Conservation (phyloP, 2,113 vertebrate genomes). For the Brienomyrus brachyistius region DNA sequence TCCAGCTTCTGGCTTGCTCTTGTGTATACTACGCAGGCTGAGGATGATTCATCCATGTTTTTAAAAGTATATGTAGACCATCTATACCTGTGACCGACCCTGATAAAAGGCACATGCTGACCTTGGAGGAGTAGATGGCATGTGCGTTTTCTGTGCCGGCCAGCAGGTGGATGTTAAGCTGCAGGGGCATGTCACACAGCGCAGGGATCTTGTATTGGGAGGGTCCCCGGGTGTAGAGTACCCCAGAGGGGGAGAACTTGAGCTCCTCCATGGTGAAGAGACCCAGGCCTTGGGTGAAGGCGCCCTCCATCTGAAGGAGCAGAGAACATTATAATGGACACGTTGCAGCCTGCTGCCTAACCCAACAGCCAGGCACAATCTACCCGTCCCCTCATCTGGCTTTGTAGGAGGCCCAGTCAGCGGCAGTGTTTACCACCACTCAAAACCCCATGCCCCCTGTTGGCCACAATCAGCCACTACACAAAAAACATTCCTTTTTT, state of each 20-base stretch:
- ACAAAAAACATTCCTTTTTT: not conserved
- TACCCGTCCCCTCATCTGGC: not conserved
- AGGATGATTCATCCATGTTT: not conserved
- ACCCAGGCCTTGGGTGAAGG: slow-evolving; percentile 74
- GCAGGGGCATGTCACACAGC: slow-evolving; percentile 71
- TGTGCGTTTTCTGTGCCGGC: slow-evolving; percentile 60
- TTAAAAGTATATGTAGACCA: not conserved
- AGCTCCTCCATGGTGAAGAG: slow-evolving; percentile 76
- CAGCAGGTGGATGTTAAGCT: slow-evolving; percentile 68
- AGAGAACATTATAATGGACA: not conserved
- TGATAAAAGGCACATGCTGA: slow-evolving; percentile 33
- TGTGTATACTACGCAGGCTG: not conserved
- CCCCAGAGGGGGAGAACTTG: slow-evolving; percentile 68
- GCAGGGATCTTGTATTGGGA: slow-evolving; percentile 77
- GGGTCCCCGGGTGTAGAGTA: slow-evolving; percentile 65
- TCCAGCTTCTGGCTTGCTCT: not conserved
- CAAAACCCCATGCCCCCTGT: not conserved
- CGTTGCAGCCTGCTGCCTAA: not conserved
- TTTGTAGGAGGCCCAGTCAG: not conserved
- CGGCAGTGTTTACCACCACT: not conserved
- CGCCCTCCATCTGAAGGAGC: slow-evolving; percentile 69
- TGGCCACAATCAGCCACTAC: not conserved
- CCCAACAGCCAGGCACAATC: not conserved
- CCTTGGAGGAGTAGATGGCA: slow-evolving; percentile 82
- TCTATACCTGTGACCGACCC: not conserved